A percentile compares a stretch with the other conserved stretches of the same genome.
Evolutionary conservation across 2,797 vertebrate genomes (phyloP).

Genomic region (Melanogrammus aeglefinus): DNA sequence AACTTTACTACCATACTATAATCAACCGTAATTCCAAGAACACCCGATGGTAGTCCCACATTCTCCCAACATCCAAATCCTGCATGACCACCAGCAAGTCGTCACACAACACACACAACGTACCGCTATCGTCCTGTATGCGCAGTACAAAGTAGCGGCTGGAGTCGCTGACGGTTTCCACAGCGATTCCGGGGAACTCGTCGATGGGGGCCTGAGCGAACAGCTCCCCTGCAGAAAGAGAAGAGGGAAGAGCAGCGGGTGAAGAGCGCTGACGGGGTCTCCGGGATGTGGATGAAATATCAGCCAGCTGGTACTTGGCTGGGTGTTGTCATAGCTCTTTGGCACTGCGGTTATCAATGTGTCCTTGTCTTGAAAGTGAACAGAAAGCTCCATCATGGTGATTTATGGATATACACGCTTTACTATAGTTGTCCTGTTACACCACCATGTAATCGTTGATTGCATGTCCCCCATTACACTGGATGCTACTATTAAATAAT

Average conservation of each 20-base stretch:
- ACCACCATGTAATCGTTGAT: background rate
- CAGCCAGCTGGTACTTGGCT: conserved; percentile 1
- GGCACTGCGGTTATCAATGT: background rate
- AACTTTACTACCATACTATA: background rate
- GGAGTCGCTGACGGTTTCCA: conserved; percentile 96
- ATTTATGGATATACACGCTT: background rate
- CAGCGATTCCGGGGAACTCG: conserved; percentile 88
- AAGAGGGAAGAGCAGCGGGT: conserved; percentile 17
- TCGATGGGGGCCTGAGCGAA: conserved; percentile 94
- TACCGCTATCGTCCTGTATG: conserved; percentile 95
- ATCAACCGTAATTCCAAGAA: background rate
- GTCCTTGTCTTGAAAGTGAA: background rate
- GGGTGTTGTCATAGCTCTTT: background rate
- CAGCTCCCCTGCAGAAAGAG: conserved; percentile 80
- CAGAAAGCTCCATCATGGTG: background rate
- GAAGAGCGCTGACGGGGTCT: background rate
- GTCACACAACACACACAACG: conserved; percentile 20
- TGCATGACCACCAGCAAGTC: background rate
- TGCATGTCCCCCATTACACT: background rate
- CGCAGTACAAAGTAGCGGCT: conserved; percentile 97
- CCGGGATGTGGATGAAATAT: conserved; percentile 4
- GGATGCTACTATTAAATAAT: background rate
- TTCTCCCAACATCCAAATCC: background rate
- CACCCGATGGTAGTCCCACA: background rate
- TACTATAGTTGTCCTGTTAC: background rate